Percentiles rank a stretch among this genome's conserved stretches.
Evolutionary conservation across 2,888 invertebrate genomes (phyloP).

Genomic region (Ypsolopha sequella): DNA sequence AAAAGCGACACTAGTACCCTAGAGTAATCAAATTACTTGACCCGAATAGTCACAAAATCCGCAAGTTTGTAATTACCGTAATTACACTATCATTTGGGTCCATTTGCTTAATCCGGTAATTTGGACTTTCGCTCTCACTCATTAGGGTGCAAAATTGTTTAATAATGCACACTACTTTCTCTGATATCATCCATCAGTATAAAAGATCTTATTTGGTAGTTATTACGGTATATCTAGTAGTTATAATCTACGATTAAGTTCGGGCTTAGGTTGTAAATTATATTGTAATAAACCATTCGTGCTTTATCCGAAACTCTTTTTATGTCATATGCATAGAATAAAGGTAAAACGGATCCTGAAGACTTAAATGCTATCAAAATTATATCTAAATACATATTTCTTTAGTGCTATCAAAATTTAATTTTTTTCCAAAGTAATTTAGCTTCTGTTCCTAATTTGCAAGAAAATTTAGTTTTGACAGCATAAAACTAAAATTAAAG

Average conservation of each 20-base stretch:
- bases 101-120: slow-evolving; percentile 22
- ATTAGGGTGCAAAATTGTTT: not conserved
- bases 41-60: slow-evolving; percentile 26
- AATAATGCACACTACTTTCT: not conserved
- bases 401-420: too few species aligned
- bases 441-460: not conserved
- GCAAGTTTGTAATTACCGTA: slow-evolving; percentile 18
- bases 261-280: too few species aligned
- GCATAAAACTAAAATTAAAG: too few species aligned
- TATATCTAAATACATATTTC: too few species aligned
- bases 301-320: too few species aligned
- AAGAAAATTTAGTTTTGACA: too few species aligned
- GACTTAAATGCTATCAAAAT: too few species aligned
- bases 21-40: slow-evolving; percentile 10
- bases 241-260: too few species aligned
- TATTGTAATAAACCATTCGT: too few species aligned
- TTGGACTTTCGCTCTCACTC: slow-evolving; percentile 13
- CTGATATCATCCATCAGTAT: slow-evolving; percentile 21
- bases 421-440: not conserved
- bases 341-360: too few species aligned
- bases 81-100: slow-evolving; percentile 18
- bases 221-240: slow-evolving; percentile 13
- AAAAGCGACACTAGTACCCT: too few species aligned
- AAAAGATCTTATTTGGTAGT: slow-evolving; percentile 20
- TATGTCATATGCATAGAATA: too few species aligned